phyloP scores from a whole-genome alignment of 2,113 vertebrate genomes.

The Pseudolaguvia tuberculata region DNA sequence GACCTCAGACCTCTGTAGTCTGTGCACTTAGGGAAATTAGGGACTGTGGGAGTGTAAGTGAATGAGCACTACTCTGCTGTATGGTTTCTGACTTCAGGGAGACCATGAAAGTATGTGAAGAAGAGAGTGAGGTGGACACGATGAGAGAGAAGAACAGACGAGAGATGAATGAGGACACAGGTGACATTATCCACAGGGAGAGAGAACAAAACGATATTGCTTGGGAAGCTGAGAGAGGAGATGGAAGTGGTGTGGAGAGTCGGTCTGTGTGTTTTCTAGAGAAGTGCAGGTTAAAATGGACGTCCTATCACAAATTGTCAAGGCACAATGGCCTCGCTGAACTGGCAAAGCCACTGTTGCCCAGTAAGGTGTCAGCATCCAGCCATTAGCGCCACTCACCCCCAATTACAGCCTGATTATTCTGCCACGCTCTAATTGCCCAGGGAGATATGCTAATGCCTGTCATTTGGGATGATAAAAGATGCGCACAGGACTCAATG shows the following conservation, averaged over 20 bases:
- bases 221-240: not conserved
- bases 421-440: constrained; percentile 98
- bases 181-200: constrained; percentile 8
- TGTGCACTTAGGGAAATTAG: constrained; percentile 18
- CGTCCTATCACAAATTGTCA: constrained; percentile 27
- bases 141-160: constrained; percentile 36
- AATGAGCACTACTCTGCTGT: constrained; percentile 21
- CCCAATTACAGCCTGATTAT: constrained; percentile 99
- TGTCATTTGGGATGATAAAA: constrained; percentile 99
- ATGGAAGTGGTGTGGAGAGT: not conserved
- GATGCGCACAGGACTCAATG: constrained; percentile 93
- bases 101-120: constrained; percentile 15
- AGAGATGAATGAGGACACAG: constrained; percentile 33
- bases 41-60: constrained; percentile 23
- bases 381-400: constrained; percentile 98
- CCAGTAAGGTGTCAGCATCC: constrained; percentile 91
- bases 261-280: not conserved
- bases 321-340: constrained; percentile 58
- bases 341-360: constrained; percentile 64
- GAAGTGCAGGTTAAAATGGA: constrained; percentile 28
- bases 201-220: not conserved
- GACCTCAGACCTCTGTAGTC: not conserved
- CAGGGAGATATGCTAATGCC: constrained; percentile 99
- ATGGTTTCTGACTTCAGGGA: constrained; percentile 23
- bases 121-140: constrained; percentile 18